Evolutionary conservation across 1,140 invertebrate species (phyloP).

Genomic region (Drosophila azteca): DNA sequence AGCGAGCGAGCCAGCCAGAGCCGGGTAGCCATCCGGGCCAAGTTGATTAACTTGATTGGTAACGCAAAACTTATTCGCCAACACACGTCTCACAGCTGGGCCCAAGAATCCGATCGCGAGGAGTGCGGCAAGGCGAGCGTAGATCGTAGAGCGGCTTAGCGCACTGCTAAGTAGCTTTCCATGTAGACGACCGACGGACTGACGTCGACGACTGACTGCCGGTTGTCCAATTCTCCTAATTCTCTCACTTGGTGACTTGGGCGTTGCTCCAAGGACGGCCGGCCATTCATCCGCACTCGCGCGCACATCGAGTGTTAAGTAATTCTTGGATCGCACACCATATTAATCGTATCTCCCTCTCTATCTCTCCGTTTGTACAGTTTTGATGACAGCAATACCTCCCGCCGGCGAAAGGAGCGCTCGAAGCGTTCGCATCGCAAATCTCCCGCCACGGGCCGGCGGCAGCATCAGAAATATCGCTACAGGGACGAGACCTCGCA

Average conservation of each 20-base stretch:
- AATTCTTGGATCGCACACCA: conserved; percentile 29
- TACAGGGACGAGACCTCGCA: conserved; percentile 85
- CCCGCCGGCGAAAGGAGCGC: conserved; percentile 86
- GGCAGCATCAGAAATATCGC: conserved; percentile 85
- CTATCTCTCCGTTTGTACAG: conserved; percentile 76
- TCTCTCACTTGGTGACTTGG: conserved; percentile 49
- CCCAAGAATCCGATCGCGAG: conserved; percentile 53
- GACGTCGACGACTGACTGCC: conserved; percentile 22
- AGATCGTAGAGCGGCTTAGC: conserved; percentile 50
- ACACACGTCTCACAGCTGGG: conserved; percentile 56
- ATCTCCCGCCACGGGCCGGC: conserved; percentile 85
- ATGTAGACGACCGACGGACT: conserved; percentile 38
- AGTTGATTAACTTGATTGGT: conserved; percentile 82
- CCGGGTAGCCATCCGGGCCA: conserved; percentile 67
- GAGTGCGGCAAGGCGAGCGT: conserved; percentile 28
- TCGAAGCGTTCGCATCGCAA: conserved; percentile 87
- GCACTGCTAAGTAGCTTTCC: conserved; percentile 66
- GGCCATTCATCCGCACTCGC: conserved; percentile 66
- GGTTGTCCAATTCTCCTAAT: conserved; percentile 60
- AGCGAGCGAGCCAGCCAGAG: conserved; percentile 22
- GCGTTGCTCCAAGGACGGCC: conserved; percentile 78
- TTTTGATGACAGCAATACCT: conserved; percentile 86
- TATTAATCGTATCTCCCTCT: conserved; percentile 30
- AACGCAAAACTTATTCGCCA: conserved; percentile 79
- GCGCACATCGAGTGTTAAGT: conserved; percentile 29